Base-by-base conservation (phyloP, 2,888 invertebrate species). In the Bhutanitis thaidina region DNA sequence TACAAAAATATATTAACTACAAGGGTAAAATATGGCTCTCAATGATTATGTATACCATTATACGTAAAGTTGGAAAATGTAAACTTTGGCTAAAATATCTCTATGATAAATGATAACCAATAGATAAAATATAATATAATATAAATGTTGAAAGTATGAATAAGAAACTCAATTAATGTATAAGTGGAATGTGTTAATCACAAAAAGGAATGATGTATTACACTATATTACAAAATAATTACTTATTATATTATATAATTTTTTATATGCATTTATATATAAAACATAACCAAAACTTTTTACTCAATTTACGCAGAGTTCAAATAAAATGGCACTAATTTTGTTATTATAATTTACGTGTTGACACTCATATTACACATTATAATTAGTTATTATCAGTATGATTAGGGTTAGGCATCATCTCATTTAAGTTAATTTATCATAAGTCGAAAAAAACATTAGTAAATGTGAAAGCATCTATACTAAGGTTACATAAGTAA, bases 311-410 rank as follows among this genome's bases (percentile, higher is more conserved):
- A 69, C 61, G 76, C 77, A 68, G 64, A 62, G 59, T 70, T 73
- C 69, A 73, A 74, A 71, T 68, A 71, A 72, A 78, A 87, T 86
- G 86, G 86, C 86, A 87, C 86, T 69, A 78, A 74, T 77, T 83
- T 85, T 82, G 81, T 83, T 78, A 69, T 69, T 59, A 62, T 67
- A 62, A 64, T 64, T 60, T 61, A 52, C 39, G 32, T 43, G 58
- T 56, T 53, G 53, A 56, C 53, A 58, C 46, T 59, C 56, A 58
- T 47, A 49, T n/a, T 57, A 57, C 52, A 53, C 53, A 43, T 46
- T 50, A 56, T 39, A 36, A 32, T 51, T 48, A 44, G 37, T 41
- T 27, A 37, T 27, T 41, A 48, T 49, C 41, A 48, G 44, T 48
- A 44, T 8, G 9, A 32, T 47, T 49, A 53, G 41, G 49, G 25